Evolutionary conservation across 35 echinoderm and acorn worm species (phyloP).

Genomic region (Ptychodera flava): DNA sequence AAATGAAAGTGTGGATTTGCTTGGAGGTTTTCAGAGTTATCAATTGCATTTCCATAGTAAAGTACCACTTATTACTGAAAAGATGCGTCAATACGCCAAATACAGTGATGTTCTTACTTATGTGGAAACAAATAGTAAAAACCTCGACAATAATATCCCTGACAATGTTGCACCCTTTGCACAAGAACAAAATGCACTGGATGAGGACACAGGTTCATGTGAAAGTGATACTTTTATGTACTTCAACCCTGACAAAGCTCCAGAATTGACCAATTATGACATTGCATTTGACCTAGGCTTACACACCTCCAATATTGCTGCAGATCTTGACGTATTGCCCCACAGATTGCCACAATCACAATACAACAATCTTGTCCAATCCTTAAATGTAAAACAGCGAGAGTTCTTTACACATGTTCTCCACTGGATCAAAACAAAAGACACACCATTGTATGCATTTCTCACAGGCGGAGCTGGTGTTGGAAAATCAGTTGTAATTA

Average conservation of each 20-base stretch:
- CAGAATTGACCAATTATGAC: conserved; percentile 28
- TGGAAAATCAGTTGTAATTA: conserved; percentile 49
- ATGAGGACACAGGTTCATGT: neutral
- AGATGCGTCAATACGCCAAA: neutral
- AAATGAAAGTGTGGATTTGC: conserved; percentile 12
- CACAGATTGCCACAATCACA: neutral
- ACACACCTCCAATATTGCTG: neutral
- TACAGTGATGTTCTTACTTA: neutral
- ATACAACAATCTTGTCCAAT: conserved; percentile 13
- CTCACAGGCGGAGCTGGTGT: conserved; percentile 62
- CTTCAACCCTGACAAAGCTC: neutral
- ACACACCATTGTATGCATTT: conserved; percentile 33
- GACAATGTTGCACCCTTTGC: too few species aligned
- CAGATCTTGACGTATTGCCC: neutral
- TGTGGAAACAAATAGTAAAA: too few species aligned
- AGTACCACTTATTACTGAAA: too few species aligned
- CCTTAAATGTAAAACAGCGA: conserved; percentile 33
- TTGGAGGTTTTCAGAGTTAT: neutral
- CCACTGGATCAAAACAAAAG: conserved; percentile 21
- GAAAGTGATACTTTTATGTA: neutral
- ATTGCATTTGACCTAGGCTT: conserved; percentile 30
- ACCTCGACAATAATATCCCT: too few species aligned
- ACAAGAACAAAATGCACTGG: conserved; percentile 10
- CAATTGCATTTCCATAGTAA: too few species aligned
- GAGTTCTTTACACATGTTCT: conserved; percentile 31